Base-by-base conservation (phyloP, 1,140 invertebrate genomes). In the Brachionus rubens region DNA sequence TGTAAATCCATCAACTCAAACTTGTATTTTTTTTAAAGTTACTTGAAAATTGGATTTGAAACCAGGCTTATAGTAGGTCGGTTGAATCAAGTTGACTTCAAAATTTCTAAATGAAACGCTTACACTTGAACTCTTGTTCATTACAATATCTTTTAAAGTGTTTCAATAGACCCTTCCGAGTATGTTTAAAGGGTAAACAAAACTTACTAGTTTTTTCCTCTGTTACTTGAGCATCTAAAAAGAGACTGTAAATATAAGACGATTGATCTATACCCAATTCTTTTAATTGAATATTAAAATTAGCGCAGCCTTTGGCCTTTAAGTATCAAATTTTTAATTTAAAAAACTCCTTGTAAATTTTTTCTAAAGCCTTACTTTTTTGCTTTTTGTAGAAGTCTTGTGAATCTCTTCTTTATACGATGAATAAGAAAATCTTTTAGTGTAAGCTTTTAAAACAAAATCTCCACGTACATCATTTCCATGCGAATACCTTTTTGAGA, bases 181-280 rank as follows among this genome's bases (percentile, higher is more conserved):
- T n/a, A n/a, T n/a, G n/a, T n/a, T n/a, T n/a, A n/a, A n/a, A n/a
- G n/a, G n/a, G n/a, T n/a, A n/a, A n/a, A n/a, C 2, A 12, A 12
- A 14, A 56, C 12, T 28, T 50, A 72, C 68, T 26, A 26, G 68
- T 72, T 21, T 50, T 54, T 10, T 33, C 28, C 41, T 72, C 68
- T 5, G 7, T 50, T n/a, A 72, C 68, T 72, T 72, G 30, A 2
- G 46, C 68, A 26, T 72, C 68, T 19, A 72, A 72, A 54, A 50
- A 28, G 14, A 72, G 48, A 12, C 36, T 41, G 24, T 72, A 50
- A 40, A 72, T 41, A 72, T 50, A 72, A 24, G 33, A 36, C 1
- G 19, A 14, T 19, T 33, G 7, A 24, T 14, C 40, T n/a, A 72
- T 54, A 5, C 28, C 50, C 19, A 72, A 5, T 24, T 72, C 68